Base-by-base conservation (phyloP, 2,888 invertebrate species). In the Coelopa pilipes region DNA sequence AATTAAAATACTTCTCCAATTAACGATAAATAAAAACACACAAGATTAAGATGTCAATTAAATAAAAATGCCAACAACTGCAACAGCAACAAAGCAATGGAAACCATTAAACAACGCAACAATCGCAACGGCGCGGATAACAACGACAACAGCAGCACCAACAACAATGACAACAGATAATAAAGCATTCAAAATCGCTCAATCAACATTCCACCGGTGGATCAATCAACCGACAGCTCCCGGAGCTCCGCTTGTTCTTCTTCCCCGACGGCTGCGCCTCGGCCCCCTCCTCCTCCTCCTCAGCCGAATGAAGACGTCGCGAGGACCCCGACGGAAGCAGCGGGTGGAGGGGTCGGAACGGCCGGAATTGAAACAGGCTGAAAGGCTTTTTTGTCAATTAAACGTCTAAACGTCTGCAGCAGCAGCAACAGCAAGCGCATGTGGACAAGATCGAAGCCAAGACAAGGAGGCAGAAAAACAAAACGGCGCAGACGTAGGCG, bases 361-460 rank as follows among this genome's bases (percentile, higher is more conserved):
- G 19, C 19, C 66, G 66, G 66, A 66, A 66, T 66, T 17, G 66
- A 19, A 66, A 50, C 24, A 13, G 15, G 12, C 49, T 50, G 49
- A 21, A 45, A 49, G 49, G 15, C 66, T 13, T 45, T 68, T 55
- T 71, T 71, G 71, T 71, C 71, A 71, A 71, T 71, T 71, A 65
- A 63, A 71, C 34, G 53, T 70, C 34, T 45, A 70, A 70, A 49
- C 62, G 70, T 45, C 19, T 5, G 60, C 74, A 72, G 60, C 70
- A 75, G 68, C 57, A 70, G 70, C 63, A 74, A 70, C 70, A 70
- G 68, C 68, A 34, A 34, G 7, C 34, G 4, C 34, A 34, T 34
- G 34, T 34, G 7, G 34, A 34, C 34, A 34, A 34, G 34, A 34
- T 34, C 7, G 7, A 34, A 34, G 34, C 34, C n/a, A n/a, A n/a